Base-by-base conservation (phyloP, 2,888 invertebrate species). In the Slavum lentiscoides region DNA sequence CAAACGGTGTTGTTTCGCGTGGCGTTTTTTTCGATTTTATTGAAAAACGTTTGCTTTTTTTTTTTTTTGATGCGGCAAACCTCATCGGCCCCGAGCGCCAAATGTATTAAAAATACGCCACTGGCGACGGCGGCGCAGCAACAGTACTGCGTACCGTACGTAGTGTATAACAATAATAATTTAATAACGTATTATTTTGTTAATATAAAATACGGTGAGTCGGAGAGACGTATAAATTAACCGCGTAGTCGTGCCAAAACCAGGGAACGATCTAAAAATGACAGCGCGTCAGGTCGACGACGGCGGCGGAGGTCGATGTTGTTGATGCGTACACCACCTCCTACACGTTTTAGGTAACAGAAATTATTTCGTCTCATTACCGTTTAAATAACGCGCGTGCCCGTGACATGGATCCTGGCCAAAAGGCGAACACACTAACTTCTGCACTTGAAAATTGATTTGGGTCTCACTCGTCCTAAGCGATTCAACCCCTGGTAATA, bases 321-420 rank as follows among this genome's bases (percentile, higher is more conserved):
- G 77, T 72, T 80, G 77, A 80, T 70, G 70, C 70, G 30, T 30
- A 30, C 4, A 30, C 30, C 30, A 4, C 30, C 4, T 30, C 30
- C 2, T 30, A 30, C 30, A 80, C 39, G 77, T 80, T 80, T n/a
- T 62, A 64, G 70, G 77, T 23, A 67, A 19, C 62, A 43, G 77
- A 64, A 80, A 80, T 80, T 80, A 80, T 80, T 80, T 80, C 77
- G 77, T 80, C 77, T 80, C 77, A 80, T 80, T 80, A 80, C 77
- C 77, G 53, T 70, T 70, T 70, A 55, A 62, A 49, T 55, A 23
- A 55, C 8, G 64, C 13, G 77, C 23, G 77, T 80, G 77, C 21
- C 77, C 39, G 39, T 80, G 77, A 80, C 77, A 64, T 53, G 77
- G 53, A 80, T 80, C 62, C 70, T 70, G 64, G 77, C 70, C 70